Percentiles rank a stretch among this genome's conserved stretches.
Evolutionary conservation across 2,797 vertebrate genomes (phyloP).

Genomic region (Meda fulgida): DNA sequence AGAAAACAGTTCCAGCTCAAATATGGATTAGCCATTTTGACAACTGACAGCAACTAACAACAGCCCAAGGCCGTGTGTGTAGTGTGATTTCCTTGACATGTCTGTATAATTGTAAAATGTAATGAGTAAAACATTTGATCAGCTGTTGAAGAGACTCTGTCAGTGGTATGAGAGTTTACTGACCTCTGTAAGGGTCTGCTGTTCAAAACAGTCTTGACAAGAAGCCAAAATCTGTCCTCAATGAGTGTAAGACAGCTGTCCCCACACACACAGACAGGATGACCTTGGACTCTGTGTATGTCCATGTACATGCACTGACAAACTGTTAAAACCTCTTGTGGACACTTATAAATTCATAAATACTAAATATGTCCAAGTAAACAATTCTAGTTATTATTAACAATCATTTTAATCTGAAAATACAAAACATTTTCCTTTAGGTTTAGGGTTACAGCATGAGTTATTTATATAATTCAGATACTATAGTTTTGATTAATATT

Average conservation of each 20-base stretch:
- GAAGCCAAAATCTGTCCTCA: conserved; percentile 48
- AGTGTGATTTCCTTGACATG: conserved; percentile 20
- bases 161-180: conserved; percentile 16
- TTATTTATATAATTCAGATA: not conserved
- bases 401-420: not conserved
- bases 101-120: conserved; percentile 33
- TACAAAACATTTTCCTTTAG: not conserved
- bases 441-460: not conserved
- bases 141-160: conserved; percentile 44
- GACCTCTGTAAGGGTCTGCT: conserved; percentile 13
- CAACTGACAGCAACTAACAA: not conserved
- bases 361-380: not conserved
- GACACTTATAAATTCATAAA: not conserved
- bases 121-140: conserved; percentile 50
- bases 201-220: conserved; percentile 24
- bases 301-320: not conserved
- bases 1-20: not conserved
- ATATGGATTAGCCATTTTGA: too few species aligned
- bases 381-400: not conserved
- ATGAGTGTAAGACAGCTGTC: conserved; percentile 54
- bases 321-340: not conserved
- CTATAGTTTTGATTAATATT: not conserved
- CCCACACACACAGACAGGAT: conserved; percentile 37
- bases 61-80: not conserved
- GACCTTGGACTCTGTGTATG: conserved; percentile 52